Evolutionary conservation across 2,888 invertebrate genomes (phyloP), one percentile per base, ranked within the genome.

Genomic region (Seira ritae): DNA sequence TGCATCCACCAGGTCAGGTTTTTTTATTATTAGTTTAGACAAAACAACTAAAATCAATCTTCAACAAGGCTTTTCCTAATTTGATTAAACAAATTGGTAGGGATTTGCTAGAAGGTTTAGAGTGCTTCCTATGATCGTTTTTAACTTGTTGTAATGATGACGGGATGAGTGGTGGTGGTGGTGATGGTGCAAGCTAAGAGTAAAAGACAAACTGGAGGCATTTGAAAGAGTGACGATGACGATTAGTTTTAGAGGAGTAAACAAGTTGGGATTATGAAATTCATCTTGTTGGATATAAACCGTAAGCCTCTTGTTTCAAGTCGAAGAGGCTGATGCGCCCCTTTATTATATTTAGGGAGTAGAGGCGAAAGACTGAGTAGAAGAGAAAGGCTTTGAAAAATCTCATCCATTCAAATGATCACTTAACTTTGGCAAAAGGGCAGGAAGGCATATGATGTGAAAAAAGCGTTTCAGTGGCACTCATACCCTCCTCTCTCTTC

Each of bases 341-440:
- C 60, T 46, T 15, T 17, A 22, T 69, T 42, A 77, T 69, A 23
- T 2, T 31, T 8, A 24, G 65, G 62, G 23, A 42, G 66, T 22
- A 75, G 3, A 60, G 37, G 20, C 31, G 31, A 31, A 31, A 31
- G 31, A 31, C 31, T 31, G 31, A 31, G 31, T 31, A 8, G 31
- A 8, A 31, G 31, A 31, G 31, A 31, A 31, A 31, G 31, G 55
- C 60, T 65, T 72, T 66, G 71, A 67, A 77, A 82, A 82, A 82
- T 82, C 82, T 77, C 77, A 77, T 77, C 76, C 76, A 77, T 82
- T 77, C 77, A 82, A 82, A 77, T 82, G 82, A 82, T 82, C 72
- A 82, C 82, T 82, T 82, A 82, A 82, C 82, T 77, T 77, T 81
- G 75, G 75, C 75, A 81, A 76, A 31, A 81, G 81, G 75, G 75